A percentile compares a stretch with the other conserved stretches of the same genome.
Evolutionary conservation across 1,140 invertebrate species (phyloP).

Genomic region (Zaprionus africanus): DNA sequence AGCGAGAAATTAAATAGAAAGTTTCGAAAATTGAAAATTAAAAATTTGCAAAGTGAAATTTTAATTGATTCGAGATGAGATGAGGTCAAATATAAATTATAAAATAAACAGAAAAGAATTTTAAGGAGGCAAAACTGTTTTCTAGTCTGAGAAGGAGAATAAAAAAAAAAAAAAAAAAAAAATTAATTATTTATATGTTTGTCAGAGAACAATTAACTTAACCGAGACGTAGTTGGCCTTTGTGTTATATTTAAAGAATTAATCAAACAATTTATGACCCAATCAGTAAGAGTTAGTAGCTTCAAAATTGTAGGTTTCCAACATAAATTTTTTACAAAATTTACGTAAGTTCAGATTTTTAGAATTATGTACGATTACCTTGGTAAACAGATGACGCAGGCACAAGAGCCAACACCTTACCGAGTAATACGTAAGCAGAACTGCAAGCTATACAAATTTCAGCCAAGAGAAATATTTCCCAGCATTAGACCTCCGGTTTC

Average conservation of each 20-base stretch:
- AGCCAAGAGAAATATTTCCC: background rate
- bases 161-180: no score
- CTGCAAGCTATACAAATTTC: background rate
- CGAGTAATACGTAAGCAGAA: background rate
- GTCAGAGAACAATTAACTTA: no score
- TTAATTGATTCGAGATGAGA: constrained; percentile 56
- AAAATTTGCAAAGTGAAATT: constrained; percentile 10
- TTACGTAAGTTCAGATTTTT: no score
- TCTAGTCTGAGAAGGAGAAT: no score
- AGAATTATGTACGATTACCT: background rate
- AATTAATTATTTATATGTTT: no score
- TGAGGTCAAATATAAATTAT: no score
- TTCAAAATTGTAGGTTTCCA: background rate
- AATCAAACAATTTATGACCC: background rate
- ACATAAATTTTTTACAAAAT: constrained; percentile 6
- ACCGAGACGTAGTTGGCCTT: background rate
- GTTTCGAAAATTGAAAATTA: constrained; percentile 23
- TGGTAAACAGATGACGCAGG: background rate
- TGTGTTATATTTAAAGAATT: background rate
- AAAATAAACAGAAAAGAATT: no score
- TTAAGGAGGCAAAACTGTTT: no score
- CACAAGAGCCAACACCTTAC: background rate
- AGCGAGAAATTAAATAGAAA: constrained; percentile 57
- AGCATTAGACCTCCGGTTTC: constrained; percentile 43
- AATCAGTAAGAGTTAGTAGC: background rate